Base-by-base conservation (phyloP, 2,113 vertebrate genomes). In the Zosterops lateralis region DNA sequence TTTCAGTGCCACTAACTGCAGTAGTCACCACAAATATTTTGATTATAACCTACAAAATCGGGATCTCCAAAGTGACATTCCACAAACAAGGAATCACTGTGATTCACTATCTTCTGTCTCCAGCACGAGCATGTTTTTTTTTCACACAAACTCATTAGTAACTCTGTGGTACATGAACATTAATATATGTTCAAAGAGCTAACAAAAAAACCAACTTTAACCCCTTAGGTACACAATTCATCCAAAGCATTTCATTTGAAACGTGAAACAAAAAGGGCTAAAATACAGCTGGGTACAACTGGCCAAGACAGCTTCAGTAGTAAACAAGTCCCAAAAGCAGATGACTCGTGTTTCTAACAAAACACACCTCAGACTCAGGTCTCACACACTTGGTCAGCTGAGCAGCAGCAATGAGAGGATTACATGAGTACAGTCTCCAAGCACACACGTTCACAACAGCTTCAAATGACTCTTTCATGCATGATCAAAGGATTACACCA, bases 21-120 rank as follows among this genome's bases (percentile, higher is more conserved):
- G 72, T 71, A 85, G 67, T 58, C 51, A 17, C 93, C 95, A 94
- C 90, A 96, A 72, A 40, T 47, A 92, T 86, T 88, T 94, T 77
- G 26, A 96, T 94, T 95, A 88, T 36, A 95, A 84, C 72, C 79
- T 84, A 74, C 4, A 6, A 83, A 92, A 88, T 58, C 18, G 12
- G 32, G 26, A 76, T 66, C 75, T 81, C 38, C 24, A 54, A 83
- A 90, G 38, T 44, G 38, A 90, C 25, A 26, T n/a, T 86, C 56
- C 79, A 90, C 76, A 80, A 73, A 73, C 22, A 76, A 77, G 48
- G 84, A 92, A 28, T 86, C 53, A 13, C 54, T 79, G 10, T 56
- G 36, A 89, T 87, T 92, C 67, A 68, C 50, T 10, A 7, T 13
- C 29, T 61, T 73, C n/a, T 66, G 9, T 64, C 45, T 73, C 42